A percentile compares a stretch with the other conserved stretches of the same genome.
Conservation (phyloP, 2,797 vertebrate species). For the Amphiprion clarkii region DNA sequence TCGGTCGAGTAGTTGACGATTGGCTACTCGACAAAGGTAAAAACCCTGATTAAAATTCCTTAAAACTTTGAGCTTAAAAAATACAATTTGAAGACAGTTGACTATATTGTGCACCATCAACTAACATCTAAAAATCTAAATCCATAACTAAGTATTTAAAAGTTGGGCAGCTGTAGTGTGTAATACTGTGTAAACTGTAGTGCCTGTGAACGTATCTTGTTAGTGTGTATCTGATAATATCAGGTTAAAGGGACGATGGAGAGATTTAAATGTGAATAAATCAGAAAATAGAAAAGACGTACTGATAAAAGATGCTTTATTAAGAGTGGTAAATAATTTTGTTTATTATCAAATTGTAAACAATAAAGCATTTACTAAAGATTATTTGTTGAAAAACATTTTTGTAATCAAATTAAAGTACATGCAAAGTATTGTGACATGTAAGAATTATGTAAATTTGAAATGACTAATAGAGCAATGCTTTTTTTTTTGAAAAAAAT, state of each 20-base stretch:
- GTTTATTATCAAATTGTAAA: constrained; percentile 89
- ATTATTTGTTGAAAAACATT: constrained; percentile 83
- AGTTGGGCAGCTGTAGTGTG: constrained; percentile 98
- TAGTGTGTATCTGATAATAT: constrained; percentile 96
- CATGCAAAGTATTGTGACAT: constrained; percentile 78
- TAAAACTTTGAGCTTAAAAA: constrained; percentile 88
- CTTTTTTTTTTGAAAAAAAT: constrained; percentile 62
- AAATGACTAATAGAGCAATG: constrained; percentile 79
- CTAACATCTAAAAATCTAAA: constrained; percentile 99
- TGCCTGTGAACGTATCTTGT: constrained; percentile 85
- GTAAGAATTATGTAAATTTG: constrained; percentile 82
- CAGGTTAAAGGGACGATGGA: constrained; percentile 99
- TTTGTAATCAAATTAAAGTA: constrained; percentile 89
- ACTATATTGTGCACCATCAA: constrained; percentile 97
- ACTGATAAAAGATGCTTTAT: constrained; percentile 94
- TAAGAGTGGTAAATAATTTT: constrained; percentile 94
- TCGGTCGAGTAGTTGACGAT: constrained; percentile 99
- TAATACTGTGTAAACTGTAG: constrained; percentile 99
- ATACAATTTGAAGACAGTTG: constrained; percentile 98
- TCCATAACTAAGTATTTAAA: constrained; percentile 99
- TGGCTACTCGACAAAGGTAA: constrained; percentile 99
- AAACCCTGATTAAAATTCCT: constrained; percentile 99
- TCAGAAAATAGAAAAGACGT: constrained; percentile 92
- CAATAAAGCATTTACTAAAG: constrained; percentile 98
- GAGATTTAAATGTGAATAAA: constrained; percentile 99